These are phyloP conservation scores for Drosophila novamexicana DNA, from an alignment of 1,140 invertebrate species.

Conservation along the genomic window DNA sequence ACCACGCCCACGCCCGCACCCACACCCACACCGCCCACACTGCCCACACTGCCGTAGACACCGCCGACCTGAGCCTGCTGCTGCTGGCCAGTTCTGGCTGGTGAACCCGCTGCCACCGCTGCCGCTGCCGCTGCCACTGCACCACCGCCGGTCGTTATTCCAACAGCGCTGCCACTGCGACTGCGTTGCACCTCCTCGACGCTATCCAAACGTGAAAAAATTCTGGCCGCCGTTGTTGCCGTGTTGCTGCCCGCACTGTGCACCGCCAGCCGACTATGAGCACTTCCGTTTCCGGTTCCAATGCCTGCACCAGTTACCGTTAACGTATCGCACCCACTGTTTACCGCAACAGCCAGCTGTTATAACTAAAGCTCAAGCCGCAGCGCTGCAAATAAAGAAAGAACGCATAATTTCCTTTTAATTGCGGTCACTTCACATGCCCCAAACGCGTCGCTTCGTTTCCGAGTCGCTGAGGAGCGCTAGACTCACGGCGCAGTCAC, in stretches of 20 bases:
- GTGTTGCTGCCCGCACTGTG: slow-evolving; percentile 56
- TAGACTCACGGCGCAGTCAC: slow-evolving; percentile 5
- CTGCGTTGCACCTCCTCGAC: slow-evolving; percentile 81
- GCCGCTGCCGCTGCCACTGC: slow-evolving; percentile 51
- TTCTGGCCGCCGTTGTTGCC: slow-evolving; percentile 84
- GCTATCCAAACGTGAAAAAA: slow-evolving; percentile 83
- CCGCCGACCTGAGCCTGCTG: slow-evolving; percentile 49
- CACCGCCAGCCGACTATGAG: slow-evolving; percentile 35
- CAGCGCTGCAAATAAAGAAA: slow-evolving; percentile 7
- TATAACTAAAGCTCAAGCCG: background rate
- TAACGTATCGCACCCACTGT: slow-evolving; percentile 7
- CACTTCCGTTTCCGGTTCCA: slow-evolving; percentile 26
- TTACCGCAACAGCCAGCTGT: background rate
- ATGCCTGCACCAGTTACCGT: slow-evolving; percentile 15
- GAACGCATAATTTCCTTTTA: slow-evolving; percentile 54
- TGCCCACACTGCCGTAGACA: slow-evolving; percentile 40
- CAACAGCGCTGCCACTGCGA: slow-evolving; percentile 82
- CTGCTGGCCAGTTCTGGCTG: slow-evolving; percentile 71
- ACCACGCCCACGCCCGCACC: slow-evolving; percentile 40
- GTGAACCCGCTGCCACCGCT: slow-evolving; percentile 72
- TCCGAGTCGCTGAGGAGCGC: background rate
- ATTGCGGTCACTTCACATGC: slow-evolving; percentile 72
- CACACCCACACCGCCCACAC: slow-evolving; percentile 15
- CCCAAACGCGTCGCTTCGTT: slow-evolving; percentile 57
- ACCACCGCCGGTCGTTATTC: slow-evolving; percentile 56